Evolutionary conservation across 2,888 invertebrate species (phyloP), one percentile per base, ranked within the genome.

Genomic region (Pollenia labialis): DNA sequence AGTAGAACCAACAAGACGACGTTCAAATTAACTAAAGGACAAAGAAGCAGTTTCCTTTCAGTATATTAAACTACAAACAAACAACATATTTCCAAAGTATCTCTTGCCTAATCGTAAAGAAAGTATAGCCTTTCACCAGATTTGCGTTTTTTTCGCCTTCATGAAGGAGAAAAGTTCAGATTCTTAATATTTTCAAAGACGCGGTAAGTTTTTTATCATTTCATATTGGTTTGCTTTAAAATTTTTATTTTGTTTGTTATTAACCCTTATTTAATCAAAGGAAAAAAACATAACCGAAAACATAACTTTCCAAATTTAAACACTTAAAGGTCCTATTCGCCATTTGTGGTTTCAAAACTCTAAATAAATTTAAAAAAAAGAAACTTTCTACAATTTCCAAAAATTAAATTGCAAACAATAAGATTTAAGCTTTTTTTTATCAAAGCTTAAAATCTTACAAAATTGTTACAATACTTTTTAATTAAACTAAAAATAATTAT

Each of bases 241-340:
- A n/a, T 9, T 32, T 3, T 32, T 32, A 18, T 23, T 12, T n/a
- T 58, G 71, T 64, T 14, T 23, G 10, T 77, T 64, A n/a, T 46
- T 75, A 66, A 81, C 23, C 2, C 72, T 50, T 23, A 23, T 23
- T 23, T 18, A 1, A 4, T 11, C 18, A 40, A 40, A 50, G 23
- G 64, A 46, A 66, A 46, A 14, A 42, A 44, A 52, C 9, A 56
- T 11, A 72, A 72, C 58, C 11, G 32, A 58, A 12, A 14, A 2
- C 12, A 46, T 23, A 48, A 44, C 12, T 9, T 16, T 40, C 16
- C 8, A 62, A 75, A 62, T 50, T 18, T n/a, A 48, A 80, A 81
- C 81, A 81, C 84, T 84, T 84, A 87, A 32, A 87, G 87, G 87
- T 87, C 87, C 87, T 77, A 8, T 77, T 84, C 84, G 84, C 84